A percentile compares a stretch with the other conserved stretches of the same genome.
Evolutionary conservation across 2,113 vertebrate species (phyloP).

Genomic region (Pogonocichla stellata): DNA sequence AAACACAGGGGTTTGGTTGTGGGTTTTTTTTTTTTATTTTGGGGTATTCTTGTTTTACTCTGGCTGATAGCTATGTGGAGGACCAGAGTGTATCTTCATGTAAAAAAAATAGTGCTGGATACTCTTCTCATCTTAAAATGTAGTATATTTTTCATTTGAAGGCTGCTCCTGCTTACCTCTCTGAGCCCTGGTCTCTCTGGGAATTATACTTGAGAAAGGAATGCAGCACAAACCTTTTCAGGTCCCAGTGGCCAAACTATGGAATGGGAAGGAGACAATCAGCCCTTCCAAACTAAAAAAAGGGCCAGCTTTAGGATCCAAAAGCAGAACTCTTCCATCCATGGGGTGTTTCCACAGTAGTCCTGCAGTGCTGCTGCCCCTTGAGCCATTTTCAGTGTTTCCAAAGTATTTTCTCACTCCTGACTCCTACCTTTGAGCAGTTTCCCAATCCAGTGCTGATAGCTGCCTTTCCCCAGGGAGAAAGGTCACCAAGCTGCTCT

Average conservation of each 20-base stretch:
- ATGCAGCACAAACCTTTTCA: background rate
- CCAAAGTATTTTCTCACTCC: background rate
- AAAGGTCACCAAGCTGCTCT: background rate
- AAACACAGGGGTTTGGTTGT: background rate
- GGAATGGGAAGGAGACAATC: background rate
- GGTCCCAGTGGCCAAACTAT: background rate
- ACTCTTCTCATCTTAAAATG: background rate
- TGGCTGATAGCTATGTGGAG: background rate
- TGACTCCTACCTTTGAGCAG: background rate
- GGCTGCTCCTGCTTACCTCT: background rate
- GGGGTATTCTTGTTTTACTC: background rate
- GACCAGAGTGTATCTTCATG: background rate
- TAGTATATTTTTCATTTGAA: background rate
- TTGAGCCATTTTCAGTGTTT: background rate
- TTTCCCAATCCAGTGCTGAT: background rate
- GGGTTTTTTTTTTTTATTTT: background rate
- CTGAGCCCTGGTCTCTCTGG: background rate
- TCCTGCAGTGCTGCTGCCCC: background rate
- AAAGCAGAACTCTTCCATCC: background rate
- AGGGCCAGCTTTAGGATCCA: background rate
- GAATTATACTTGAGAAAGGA: background rate
- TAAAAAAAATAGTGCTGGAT: background rate
- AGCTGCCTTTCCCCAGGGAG: background rate
- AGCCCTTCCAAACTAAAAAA: background rate
- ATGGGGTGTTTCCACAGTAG: background rate